phyloP scores from a whole-genome alignment of 1,140 invertebrate species.

The Mya arenaria region DNA sequence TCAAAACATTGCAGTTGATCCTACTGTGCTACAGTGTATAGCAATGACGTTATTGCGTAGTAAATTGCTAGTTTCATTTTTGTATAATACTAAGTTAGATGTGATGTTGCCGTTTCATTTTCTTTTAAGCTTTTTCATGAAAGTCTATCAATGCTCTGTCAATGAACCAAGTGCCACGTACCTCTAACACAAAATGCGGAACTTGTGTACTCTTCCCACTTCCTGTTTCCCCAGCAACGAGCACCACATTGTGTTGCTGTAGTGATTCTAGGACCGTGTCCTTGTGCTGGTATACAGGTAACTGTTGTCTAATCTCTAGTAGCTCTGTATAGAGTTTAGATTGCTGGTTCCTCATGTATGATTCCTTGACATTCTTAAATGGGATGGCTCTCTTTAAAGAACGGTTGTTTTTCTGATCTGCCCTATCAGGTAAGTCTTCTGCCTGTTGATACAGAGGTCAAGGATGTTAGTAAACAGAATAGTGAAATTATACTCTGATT shows the following conservation, averaged over 20 bases:
- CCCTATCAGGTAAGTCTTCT: too few relatives aligned
- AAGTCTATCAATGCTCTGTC: too few relatives aligned
- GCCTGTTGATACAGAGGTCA: too few relatives aligned
- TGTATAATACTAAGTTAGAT: too few relatives aligned
- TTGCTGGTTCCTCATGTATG: neutral
- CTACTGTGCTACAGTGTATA: too few relatives aligned
- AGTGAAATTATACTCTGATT: too few relatives aligned
- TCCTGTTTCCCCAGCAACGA: constrained; percentile 96
- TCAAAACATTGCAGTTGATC: neutral
- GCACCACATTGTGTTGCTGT: constrained; percentile 92
- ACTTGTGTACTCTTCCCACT: constrained; percentile 98
- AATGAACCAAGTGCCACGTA: constrained; percentile 81
- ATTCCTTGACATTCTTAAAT: neutral
- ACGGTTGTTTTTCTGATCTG: too few relatives aligned
- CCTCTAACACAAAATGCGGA: constrained; percentile 97
- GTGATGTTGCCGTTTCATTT: too few relatives aligned
- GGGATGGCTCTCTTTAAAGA: neutral
- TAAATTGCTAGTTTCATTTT: too few relatives aligned
- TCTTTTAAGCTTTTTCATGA: too few relatives aligned
- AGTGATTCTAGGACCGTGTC: constrained; percentile 93
- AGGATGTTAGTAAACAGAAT: too few relatives aligned
- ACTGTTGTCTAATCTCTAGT: constrained; percentile 59
- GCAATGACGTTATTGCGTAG: too few relatives aligned
- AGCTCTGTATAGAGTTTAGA: constrained; percentile 11
- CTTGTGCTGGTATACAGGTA: constrained; percentile 74